These are phyloP conservation scores for Chionis minor DNA, from an alignment of 2,113 vertebrate species.

Conservation along the genomic window DNA sequence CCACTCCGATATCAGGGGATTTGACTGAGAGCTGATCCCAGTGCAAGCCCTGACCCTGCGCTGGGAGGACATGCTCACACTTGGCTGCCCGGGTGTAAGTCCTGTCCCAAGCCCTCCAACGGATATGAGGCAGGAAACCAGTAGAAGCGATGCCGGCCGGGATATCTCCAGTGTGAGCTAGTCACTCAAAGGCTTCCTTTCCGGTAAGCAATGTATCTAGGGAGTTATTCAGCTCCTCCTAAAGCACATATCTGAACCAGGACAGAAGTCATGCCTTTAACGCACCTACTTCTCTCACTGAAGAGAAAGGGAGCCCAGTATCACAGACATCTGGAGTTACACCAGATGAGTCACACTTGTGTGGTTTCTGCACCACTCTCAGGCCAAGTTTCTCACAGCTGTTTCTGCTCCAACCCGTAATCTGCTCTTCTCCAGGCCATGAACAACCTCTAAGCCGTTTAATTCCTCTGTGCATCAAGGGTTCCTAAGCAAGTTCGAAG, in stretches of 20 bases:
- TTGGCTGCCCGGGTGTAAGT: neutral
- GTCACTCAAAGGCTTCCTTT: neutral
- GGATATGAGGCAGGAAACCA: neutral
- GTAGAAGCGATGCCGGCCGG: neutral
- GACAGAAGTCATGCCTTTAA: neutral
- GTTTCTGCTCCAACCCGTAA: neutral
- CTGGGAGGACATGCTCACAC: neutral
- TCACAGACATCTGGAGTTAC: neutral
- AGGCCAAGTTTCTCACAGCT: constrained; percentile 21
- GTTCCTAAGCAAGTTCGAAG: neutral
- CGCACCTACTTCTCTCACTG: neutral
- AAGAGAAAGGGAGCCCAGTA: neutral
- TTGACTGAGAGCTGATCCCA: neutral
- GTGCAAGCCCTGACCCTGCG: neutral
- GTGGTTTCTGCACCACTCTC: constrained; percentile 31
- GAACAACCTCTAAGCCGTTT: neutral
- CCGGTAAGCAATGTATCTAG: neutral
- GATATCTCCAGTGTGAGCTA: neutral
- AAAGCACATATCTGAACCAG: neutral
- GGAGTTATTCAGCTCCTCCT: neutral
- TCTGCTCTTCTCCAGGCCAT: neutral
- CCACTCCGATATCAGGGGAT: neutral
- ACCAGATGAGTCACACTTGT: neutral
- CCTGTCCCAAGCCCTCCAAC: neutral
- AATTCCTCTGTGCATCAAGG: neutral